Conservation (phyloP, 1,140 invertebrate genomes). For the Lysiphlebus fabarum region DNA sequence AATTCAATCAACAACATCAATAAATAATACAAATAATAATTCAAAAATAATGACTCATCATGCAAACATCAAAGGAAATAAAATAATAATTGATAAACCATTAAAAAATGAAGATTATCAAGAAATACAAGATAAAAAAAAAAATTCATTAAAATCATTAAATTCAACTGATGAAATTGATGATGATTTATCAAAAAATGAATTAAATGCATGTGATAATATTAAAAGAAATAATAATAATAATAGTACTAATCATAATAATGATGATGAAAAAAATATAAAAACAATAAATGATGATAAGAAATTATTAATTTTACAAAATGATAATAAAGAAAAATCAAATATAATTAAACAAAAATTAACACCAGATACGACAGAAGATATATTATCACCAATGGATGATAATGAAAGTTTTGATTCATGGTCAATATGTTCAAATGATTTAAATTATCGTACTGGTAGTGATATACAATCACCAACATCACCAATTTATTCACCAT, state of each 20-base stretch:
- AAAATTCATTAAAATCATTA: neutral
- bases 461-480: constrained; percentile 52
- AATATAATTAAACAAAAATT: neutral
- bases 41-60: constrained; percentile 37
- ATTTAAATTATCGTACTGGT: constrained; percentile 40
- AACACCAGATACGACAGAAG: constrained; percentile 32
- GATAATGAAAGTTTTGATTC: constrained; percentile 65
- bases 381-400: constrained; percentile 60
- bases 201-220: too few relatives aligned
- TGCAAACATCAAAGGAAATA: constrained; percentile 36
- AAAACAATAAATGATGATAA: neutral
- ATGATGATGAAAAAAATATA: too few relatives aligned
- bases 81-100: constrained; percentile 40
- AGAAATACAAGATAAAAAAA: neutral
- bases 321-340: too few relatives aligned
- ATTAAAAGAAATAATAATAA: too few relatives aligned
- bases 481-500: constrained; percentile 53
- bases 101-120: constrained; percentile 27
- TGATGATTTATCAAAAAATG: too few relatives aligned
- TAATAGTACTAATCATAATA: neutral
- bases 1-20: constrained; percentile 34
- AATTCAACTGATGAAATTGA: too few relatives aligned
- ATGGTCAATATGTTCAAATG: constrained; percentile 66
- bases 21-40: too few relatives aligned
- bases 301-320: too few relatives aligned